Evolutionary conservation across 2,888 invertebrate genomes (phyloP), one percentile per base, ranked within the genome.

Genomic region (Oscheius onirici): DNA sequence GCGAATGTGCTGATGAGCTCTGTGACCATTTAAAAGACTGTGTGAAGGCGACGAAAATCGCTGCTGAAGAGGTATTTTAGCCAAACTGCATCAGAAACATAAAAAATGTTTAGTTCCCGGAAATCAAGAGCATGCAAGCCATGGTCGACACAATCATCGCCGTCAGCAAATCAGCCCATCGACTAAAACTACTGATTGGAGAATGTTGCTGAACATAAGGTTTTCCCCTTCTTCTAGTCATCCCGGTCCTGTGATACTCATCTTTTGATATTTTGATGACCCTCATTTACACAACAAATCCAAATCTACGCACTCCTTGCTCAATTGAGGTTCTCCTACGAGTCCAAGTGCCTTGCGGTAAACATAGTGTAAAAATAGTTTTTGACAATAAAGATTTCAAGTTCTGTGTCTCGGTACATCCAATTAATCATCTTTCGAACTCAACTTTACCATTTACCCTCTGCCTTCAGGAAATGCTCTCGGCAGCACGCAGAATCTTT

Each of bases 131-230:
- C 0, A 94, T 95, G 20, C 94, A 94, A 82, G 93, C 93, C 83
- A 95, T 96, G 95, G 94, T 95, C 6, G 94, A 94, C 87, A 92
- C 94, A 5, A 93, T 95, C 43, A 92, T 94, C 28, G 92, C 92
- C 80, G 92, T 96, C 49, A 94, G 94, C 0, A 92, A 93, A 83
- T 90, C 93, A 67, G 94, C 95, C 11, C 92, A 92, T 82, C 93
- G 93, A 83, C 90, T 95, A 66, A 93, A 94, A 22, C 46, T 49
- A n/a, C 17, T 71, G 55, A 58, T 66, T 24, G 20, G 58, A 11
- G 66, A 66, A 24, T 71, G 66, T 40, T 71, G 65, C 44, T 71
- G 51, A 71, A 24, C 13, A 43, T 26, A 3, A 20, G 15, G 13
- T 22, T 43, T 10, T 15, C 22, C 17, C 46, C 49, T 49, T 17